Conservation (phyloP, 1,140 invertebrate species). For the Drosophila aff. region DNA sequence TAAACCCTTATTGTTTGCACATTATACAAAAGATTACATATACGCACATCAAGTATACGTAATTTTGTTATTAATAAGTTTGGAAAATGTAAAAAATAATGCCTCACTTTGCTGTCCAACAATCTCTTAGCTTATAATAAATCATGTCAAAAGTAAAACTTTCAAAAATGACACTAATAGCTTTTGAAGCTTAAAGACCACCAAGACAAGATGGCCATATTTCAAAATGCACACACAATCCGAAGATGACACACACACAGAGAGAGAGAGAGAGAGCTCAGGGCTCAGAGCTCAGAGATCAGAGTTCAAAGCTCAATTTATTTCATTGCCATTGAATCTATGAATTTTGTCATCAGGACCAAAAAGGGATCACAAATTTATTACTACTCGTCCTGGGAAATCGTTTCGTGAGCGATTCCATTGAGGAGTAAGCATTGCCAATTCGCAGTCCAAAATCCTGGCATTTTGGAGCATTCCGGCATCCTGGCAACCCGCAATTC, state of each 20-base stretch:
- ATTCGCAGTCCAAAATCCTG: neutral
- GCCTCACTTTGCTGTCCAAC: neutral
- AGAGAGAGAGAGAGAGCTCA: neutral
- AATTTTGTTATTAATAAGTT: neutral
- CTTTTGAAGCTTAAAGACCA: slow-evolving; percentile 4
- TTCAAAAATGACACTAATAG: neutral
- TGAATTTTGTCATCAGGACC: neutral
- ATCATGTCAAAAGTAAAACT: neutral
- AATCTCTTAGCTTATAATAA: neutral
- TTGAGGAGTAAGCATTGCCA: slow-evolving; percentile 8
- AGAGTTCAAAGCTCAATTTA: neutral
- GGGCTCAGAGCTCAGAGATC: neutral
- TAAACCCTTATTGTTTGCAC: too few species aligned
- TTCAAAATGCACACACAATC: slow-evolving; percentile 6
- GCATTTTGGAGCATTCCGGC: neutral
- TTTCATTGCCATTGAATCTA: slow-evolving; percentile 11
- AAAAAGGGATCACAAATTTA: slow-evolving; percentile 1
- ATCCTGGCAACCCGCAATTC: neutral
- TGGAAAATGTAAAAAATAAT: neutral
- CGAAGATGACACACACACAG: neutral
- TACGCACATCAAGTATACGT: slow-evolving; percentile 3
- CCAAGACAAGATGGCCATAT: neutral
- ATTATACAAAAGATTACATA: neutral
- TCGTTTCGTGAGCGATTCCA: slow-evolving; percentile 17
- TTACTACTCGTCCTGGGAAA: neutral